Conservation (phyloP, 2,888 invertebrate species). For the Temnothorax rugatulus region DNA sequence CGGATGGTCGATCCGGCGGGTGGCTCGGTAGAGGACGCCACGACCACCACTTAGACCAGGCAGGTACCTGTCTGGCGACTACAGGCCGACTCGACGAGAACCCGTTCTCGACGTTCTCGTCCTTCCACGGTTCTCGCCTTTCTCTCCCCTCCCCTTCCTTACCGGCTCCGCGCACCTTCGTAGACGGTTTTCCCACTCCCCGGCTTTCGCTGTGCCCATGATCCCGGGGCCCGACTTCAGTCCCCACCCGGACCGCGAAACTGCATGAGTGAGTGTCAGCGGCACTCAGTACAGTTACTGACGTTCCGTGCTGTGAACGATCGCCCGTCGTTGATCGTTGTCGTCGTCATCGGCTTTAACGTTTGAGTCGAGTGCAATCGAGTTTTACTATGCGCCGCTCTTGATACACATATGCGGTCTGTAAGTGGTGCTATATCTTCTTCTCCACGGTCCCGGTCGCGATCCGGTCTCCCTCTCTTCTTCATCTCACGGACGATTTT, state of each 20-base stretch:
- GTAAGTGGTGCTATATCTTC: slow-evolving; percentile 71
- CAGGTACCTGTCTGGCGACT: slow-evolving; percentile 62
- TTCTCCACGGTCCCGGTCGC: not conserved
- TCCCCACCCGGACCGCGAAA: slow-evolving; percentile 73
- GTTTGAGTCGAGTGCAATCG: slow-evolving; percentile 44
- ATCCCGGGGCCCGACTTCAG: slow-evolving; percentile 68
- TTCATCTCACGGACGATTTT: slow-evolving; percentile 26
- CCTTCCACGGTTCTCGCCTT: slow-evolving; percentile 53
- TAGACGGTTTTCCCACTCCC: slow-evolving; percentile 66
- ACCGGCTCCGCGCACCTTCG: slow-evolving; percentile 37
- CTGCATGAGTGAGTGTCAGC: slow-evolving; percentile 80
- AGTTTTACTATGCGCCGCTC: slow-evolving; percentile 70
- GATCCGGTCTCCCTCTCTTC: slow-evolving; percentile 37
- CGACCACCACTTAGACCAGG: slow-evolving; percentile 68
- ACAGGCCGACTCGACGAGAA: slow-evolving; percentile 54
- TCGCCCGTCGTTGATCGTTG: slow-evolving; percentile 65
- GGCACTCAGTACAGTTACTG: slow-evolving; percentile 83
- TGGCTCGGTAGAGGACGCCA: slow-evolving; percentile 82
- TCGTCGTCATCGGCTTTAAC: slow-evolving; percentile 46
- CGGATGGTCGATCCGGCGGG: slow-evolving; percentile 77
- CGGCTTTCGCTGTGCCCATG: slow-evolving; percentile 45
- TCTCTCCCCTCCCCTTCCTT: slow-evolving; percentile 58
- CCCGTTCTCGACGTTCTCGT: slow-evolving; percentile 70
- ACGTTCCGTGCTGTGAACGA: slow-evolving; percentile 80
- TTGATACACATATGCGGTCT: slow-evolving; percentile 70